A percentile compares a stretch with the other conserved stretches of the same genome.
Conservation (phyloP, 2,797 vertebrate species). For the Serranus cabrilla region DNA sequence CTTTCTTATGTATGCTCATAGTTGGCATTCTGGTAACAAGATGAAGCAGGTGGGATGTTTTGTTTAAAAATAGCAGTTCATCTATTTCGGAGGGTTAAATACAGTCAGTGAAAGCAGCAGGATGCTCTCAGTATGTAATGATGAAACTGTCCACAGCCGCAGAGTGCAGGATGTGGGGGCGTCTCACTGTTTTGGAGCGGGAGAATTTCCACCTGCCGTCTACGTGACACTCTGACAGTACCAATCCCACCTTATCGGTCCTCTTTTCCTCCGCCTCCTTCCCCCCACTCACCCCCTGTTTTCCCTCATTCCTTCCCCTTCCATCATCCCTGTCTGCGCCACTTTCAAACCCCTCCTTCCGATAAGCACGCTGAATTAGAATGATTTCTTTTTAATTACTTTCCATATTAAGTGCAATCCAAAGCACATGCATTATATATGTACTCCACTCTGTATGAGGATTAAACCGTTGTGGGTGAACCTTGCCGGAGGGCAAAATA, state of each 20-base stretch:
- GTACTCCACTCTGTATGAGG: conserved; percentile 58
- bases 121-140: conserved; percentile 28
- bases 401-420: conserved; percentile 74
- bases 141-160: conserved; percentile 43
- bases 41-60: conserved; percentile 40
- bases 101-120: conserved; percentile 24
- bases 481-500: conserved; percentile 72
- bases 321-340: conserved; percentile 56
- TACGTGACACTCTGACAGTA: conserved; percentile 71
- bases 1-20: conserved; percentile 30
- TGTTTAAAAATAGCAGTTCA: conserved; percentile 46
- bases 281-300: background rate
- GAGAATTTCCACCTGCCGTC: conserved; percentile 65
- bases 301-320: conserved; percentile 48
- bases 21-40: conserved; percentile 50
- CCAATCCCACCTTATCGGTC: conserved; percentile 76
- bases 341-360: conserved; percentile 54
- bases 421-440: conserved; percentile 78
- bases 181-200: conserved; percentile 51
- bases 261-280: conserved; percentile 41
- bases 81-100: conserved; percentile 51
- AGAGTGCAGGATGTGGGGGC: conserved; percentile 27
- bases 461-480: conserved; percentile 69
- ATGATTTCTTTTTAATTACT: conserved; percentile 81
- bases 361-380: conserved; percentile 74